Evolutionary conservation across 2,113 vertebrate genomes (phyloP).

Genomic region (Bubalus kerabau): DNA sequence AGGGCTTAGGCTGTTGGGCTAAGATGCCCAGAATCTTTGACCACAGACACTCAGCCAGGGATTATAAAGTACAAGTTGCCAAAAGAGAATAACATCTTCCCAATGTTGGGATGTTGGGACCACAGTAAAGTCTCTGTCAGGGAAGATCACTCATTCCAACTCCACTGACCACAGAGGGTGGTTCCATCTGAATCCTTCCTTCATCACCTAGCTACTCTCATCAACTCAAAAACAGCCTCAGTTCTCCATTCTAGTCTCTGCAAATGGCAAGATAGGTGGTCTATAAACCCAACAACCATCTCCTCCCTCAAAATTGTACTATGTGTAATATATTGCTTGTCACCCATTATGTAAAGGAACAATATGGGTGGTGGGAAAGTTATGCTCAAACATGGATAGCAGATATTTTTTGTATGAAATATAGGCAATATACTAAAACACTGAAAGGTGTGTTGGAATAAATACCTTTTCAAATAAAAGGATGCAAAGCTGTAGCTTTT

Average conservation of each 20-base stretch:
- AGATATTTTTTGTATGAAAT: slow-evolving; percentile 65
- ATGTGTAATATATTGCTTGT: background rate
- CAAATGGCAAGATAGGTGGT: background rate
- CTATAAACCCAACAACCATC: background rate
- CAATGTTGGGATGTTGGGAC: background rate
- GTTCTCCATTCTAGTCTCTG: background rate
- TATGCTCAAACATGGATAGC: slow-evolving; percentile 20
- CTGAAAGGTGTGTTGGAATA: slow-evolving; percentile 59
- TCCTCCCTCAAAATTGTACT: background rate
- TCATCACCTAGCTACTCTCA: background rate
- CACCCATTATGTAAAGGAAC: background rate
- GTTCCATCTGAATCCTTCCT: background rate
- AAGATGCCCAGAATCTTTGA: background rate
- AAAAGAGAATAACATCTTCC: background rate
- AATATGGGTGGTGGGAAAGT: background rate
- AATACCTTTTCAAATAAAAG: slow-evolving; percentile 59
- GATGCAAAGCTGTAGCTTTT: slow-evolving; percentile 44
- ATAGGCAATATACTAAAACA: slow-evolving; percentile 64
- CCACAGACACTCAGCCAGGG: background rate
- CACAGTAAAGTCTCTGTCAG: background rate
- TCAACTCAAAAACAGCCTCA: background rate
- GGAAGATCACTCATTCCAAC: background rate
- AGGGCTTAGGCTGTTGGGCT: background rate
- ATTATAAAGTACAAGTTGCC: background rate
- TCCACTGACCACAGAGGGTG: rapidly evolving